Base-by-base conservation (phyloP, 2,797 vertebrate species). In the Diplodus sargus region DNA sequence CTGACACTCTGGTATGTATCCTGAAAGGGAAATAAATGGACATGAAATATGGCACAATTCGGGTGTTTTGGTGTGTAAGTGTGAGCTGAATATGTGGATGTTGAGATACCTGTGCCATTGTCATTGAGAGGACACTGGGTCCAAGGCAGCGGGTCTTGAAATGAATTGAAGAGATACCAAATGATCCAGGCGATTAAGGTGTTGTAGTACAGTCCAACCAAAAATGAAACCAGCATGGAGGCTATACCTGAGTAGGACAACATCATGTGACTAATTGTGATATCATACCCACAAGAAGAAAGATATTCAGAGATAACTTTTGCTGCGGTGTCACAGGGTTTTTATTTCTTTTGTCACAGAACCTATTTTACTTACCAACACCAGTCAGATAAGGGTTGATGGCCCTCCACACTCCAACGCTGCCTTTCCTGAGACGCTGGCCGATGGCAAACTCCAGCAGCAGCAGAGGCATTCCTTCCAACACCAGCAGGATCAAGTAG, bases 141-240 rank as follows among this genome's bases (percentile, higher is more conserved):
- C 97, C 97, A 99, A 52, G 98, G 98, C 66, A 99, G 90, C 0
- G 97, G 98, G 0, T 95, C 94, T 94, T 99, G 97, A 82, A 99
- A 99, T 39, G 98, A 99, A 87, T 98, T 99, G 92, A 97, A 98
- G 91, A 99, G 96, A 92, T 99, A 99, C 98, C 98, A 99, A 95
- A 99, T 92, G 81, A 99, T 94, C 95, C 96, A 98, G 78, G 97
- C 96, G 51, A 97, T 96, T 82, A 99, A 96, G n/a, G 96, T 96
- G 81, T 98, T 98, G 81, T 99, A 99, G 87, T 99, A 99, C 18
- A 97, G 87, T 8, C 96, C 93, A 61, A 99, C 94, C 77, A 97
- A 78, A 83, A 97, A 96, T 65, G 97, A 98, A 17, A 97, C 96
- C 12, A 96, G 43, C 97, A 98, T 96, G 82, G 97, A 96, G 0